Percentiles rank a stretch among this genome's conserved stretches.
These are phyloP conservation scores for Chymomyza procnemis DNA, from an alignment of 2,888 invertebrate genomes.

Conservation along the genomic window DNA sequence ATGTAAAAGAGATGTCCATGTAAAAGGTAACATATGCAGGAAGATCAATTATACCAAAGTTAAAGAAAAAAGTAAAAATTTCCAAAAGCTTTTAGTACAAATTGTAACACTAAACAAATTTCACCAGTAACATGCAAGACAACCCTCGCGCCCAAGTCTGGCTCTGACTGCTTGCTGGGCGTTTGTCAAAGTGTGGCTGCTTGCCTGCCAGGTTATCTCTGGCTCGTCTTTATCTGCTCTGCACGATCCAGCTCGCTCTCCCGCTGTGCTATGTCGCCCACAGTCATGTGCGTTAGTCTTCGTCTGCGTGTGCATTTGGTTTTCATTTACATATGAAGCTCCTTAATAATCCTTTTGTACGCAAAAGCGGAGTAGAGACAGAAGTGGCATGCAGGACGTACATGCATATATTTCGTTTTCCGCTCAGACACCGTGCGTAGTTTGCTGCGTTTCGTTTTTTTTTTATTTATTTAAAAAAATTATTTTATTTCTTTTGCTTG, in stretches of 20 bases:
- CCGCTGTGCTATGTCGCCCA: slow-evolving; percentile 19
- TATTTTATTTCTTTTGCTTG: background rate
- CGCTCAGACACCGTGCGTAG: slow-evolving; percentile 52
- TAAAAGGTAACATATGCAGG: too few species aligned
- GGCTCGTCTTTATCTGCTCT: slow-evolving; percentile 29
- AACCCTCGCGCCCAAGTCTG: background rate
- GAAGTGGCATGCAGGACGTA: slow-evolving; percentile 30
- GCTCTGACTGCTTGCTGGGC: slow-evolving; percentile 22
- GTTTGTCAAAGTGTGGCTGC: slow-evolving; percentile 72
- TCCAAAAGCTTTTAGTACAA: too few species aligned
- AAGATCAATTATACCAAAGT: too few species aligned
- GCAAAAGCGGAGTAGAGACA: slow-evolving; percentile 31
- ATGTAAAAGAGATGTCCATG: too few species aligned
- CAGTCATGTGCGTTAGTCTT: slow-evolving; percentile 35
- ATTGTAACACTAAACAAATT: too few species aligned
- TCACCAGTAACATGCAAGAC: too few species aligned
- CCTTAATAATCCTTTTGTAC: slow-evolving; percentile 74
- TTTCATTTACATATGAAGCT: slow-evolving; percentile 74
- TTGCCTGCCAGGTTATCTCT: slow-evolving; percentile 67
- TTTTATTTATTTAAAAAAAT: background rate
- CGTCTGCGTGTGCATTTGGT: slow-evolving; percentile 69
- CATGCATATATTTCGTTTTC: slow-evolving; percentile 70
- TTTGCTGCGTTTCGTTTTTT: slow-evolving; percentile 2
- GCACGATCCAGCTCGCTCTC: background rate
- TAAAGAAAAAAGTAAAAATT: too few species aligned